Evolutionary conservation across 1,140 invertebrate genomes (phyloP), one percentile per base, ranked within the genome.

Genomic region (Drosophila baimaii): DNA sequence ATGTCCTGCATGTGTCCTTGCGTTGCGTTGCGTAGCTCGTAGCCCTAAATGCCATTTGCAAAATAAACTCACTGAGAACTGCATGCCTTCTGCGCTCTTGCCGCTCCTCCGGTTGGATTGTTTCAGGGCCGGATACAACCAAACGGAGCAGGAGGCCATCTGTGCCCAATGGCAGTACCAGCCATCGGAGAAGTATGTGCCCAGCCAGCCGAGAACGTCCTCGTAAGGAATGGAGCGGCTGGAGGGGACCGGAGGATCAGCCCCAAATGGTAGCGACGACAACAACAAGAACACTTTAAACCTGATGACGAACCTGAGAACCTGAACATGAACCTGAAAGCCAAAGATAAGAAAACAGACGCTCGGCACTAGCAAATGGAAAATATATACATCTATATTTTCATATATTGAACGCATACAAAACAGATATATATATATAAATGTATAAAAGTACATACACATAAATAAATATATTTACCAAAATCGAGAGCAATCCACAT

Each of bases 101-200:
- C 25, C 37, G 29, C 46, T 70, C 44, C 25, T 77, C 52, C 41
- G 9, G 6, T 29, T 27, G 23, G 17, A 3, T 33, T 29, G 25
- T 33, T 31, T 33, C 47, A 92, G 91, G 63, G 94, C 93, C 80
- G 94, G 94, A 10, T 95, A 94, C 56, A 93, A 92, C 43, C 92
- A 94, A 79, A 92, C 93, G 29, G 94, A 93, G 65, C 93, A 93
- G 27, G 93, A 94, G 69, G 92, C 86, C 57, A 81, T 95, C 15
- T 95, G 94, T 65, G 93, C 94, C 3, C 93, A 94, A 75, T 95
- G 93, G 93, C 93, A 94, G 74, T 95, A 94, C 76, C 93, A 93
- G 66, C 94, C 94, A 5, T 95, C 94, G 23, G 94, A 95, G 72
- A 95, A 95, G 80, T 95, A 95, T 70, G 88, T 91, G 63, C 90